Conservation (phyloP, 2,888 invertebrate species). For the Rhamnusium bicolor region DNA sequence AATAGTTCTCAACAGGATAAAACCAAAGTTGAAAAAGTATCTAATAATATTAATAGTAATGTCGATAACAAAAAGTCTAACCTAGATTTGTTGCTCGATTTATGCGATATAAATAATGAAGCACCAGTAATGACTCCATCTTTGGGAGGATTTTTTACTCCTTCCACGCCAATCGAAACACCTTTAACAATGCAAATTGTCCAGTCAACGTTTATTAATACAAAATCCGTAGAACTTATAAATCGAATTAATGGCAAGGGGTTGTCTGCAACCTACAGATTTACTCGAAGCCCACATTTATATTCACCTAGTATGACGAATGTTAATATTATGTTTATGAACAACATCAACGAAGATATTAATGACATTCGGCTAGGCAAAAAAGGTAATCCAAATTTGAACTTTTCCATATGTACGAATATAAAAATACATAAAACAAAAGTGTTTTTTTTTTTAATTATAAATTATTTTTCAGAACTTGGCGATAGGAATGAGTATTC, state of each 20-base stretch:
- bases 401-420: neutral
- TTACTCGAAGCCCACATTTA: slow-evolving; percentile 86
- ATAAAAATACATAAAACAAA: no score
- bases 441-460: no score
- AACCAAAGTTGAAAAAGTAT: slow-evolving; percentile 30
- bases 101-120: slow-evolving; percentile 81
- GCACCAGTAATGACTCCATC: slow-evolving; percentile 89
- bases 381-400: neutral
- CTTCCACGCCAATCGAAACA: slow-evolving; percentile 67
- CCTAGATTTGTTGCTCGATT: slow-evolving; percentile 86
- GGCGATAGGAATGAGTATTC: slow-evolving; percentile 81
- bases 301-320: slow-evolving; percentile 88
- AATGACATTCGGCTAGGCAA: slow-evolving; percentile 80
- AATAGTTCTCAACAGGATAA: slow-evolving; percentile 18
- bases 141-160: slow-evolving; percentile 83
- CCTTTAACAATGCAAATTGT: slow-evolving; percentile 74
- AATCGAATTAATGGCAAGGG: slow-evolving; percentile 83
- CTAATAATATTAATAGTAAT: slow-evolving; percentile 31
- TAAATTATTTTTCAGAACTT: slow-evolving; percentile 73
- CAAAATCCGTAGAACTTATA: slow-evolving; percentile 77
- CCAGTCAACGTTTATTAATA: slow-evolving; percentile 76
- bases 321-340: slow-evolving; percentile 85
- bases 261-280: slow-evolving; percentile 78
- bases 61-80: slow-evolving; percentile 74
- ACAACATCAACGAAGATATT: slow-evolving; percentile 79